A percentile compares a stretch with the other conserved stretches of the same genome.
phyloP scores from a whole-genome alignment of 2,888 invertebrate genomes.

The Chouioia cunea region DNA sequence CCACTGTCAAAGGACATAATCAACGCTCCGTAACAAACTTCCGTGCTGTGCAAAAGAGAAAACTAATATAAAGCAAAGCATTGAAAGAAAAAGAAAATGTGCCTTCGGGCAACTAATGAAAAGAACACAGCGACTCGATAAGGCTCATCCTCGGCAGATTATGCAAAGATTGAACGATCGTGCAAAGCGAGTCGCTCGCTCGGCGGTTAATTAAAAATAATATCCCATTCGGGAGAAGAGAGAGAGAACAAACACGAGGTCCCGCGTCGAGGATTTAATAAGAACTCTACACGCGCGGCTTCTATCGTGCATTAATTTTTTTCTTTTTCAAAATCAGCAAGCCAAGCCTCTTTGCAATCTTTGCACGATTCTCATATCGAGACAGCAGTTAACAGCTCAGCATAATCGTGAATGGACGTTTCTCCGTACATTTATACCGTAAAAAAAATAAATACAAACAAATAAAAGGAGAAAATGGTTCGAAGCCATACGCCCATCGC shows the following conservation, averaged over 20 bases:
- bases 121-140: conserved; percentile 5
- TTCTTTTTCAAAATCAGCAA: no score
- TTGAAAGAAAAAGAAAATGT: not conserved
- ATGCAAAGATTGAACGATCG: conserved; percentile 32
- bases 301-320: no score
- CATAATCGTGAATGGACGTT: no score
- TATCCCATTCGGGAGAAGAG: not conserved
- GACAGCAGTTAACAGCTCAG: no score
- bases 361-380: no score
- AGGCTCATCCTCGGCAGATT: conserved; percentile 11
- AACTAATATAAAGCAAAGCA: not conserved
- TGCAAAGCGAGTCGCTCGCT: not conserved
- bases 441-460: no score
- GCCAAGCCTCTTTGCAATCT: no score
- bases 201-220: conserved; percentile 28
- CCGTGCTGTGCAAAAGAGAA: not conserved
- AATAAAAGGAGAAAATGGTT: no score
- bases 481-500: no score
- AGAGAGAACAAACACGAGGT: not conserved
- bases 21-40: conserved; percentile 18
- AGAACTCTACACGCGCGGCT: no score
- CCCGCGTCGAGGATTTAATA: no score
- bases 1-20: conserved; percentile 28
- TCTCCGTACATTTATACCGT: no score
- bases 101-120: not conserved